Conservation (phyloP, 1,140 invertebrate genomes). For the Bombyx mori region DNA sequence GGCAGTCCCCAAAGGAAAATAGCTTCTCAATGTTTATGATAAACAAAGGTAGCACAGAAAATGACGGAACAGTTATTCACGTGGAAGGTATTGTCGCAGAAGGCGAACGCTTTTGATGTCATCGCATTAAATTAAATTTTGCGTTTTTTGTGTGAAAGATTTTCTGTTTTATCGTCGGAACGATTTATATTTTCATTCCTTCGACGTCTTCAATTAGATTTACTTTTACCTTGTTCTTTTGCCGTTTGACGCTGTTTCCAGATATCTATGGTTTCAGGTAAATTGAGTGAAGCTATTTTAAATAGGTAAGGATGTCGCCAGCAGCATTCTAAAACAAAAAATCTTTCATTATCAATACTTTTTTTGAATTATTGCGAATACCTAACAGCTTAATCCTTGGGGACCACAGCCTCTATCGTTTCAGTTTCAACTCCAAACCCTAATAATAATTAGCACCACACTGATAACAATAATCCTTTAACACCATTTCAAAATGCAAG, state of each 20-base stretch:
- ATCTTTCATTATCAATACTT: no score
- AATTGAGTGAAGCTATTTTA: no score
- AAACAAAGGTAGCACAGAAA: conserved; percentile 1
- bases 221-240: conserved; percentile 10
- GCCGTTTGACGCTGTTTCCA: conserved; percentile 10
- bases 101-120: conserved; percentile 10
- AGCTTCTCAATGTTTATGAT: conserved; percentile 9
- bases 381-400: no score
- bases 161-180: conserved; percentile 10
- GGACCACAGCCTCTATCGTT: no score
- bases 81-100: not conserved
- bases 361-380: no score
- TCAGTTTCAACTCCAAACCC: no score
- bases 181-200: conserved; percentile 4
- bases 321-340: no score
- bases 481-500: no score
- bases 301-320: no score
- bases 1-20: conserved; percentile 5
- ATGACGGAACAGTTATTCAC: conserved; percentile 4
- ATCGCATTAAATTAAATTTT: conserved; percentile 6
- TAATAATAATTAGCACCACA: no score
- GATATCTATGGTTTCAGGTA: conserved; percentile 7
- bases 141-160: conserved; percentile 11
- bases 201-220: conserved; percentile 18
- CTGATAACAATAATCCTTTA: no score